Evolutionary conservation across 2,888 invertebrate genomes (phyloP).

Genomic region (Chloroclystis v-ata): DNA sequence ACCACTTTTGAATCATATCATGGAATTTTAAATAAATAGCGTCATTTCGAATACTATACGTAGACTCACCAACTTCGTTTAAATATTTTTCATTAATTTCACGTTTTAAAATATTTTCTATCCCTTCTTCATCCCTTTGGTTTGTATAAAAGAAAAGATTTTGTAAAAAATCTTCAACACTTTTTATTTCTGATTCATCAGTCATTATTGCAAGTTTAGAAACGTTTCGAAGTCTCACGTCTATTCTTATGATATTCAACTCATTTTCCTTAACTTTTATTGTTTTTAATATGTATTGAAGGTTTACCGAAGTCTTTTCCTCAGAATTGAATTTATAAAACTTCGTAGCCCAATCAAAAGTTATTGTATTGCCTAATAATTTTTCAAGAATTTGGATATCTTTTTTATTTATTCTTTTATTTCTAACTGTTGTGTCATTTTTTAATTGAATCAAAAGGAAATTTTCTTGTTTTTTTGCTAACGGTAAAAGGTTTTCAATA

Average conservation of each 20-base stretch:
- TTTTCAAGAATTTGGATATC: not conserved
- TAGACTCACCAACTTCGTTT: not conserved
- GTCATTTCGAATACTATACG: slow-evolving; percentile 20
- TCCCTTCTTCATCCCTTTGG: slow-evolving; percentile 28
- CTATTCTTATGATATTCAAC: not conserved
- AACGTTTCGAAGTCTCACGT: slow-evolving; percentile 2
- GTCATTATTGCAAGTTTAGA: slow-evolving; percentile 4
- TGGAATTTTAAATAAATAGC: slow-evolving; percentile 30
- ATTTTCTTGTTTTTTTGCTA: not conserved
- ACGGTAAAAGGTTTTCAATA: not conserved
- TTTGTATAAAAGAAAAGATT: slow-evolving; percentile 28
- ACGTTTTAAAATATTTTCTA: slow-evolving; percentile 27
- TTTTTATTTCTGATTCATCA: not conserved
- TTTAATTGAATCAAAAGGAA: not conserved
- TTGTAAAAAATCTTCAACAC: slow-evolving; percentile 6
- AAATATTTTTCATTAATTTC: slow-evolving; percentile 20
- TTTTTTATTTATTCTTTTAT: not conserved
- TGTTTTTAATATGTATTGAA: not conserved
- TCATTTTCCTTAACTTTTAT: not conserved
- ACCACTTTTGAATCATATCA: slow-evolving; percentile 32
- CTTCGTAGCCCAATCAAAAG: slow-evolving; percentile 3
- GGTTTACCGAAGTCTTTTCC: not conserved
- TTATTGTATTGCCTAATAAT: slow-evolving; percentile 6
- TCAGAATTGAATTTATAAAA: slow-evolving; percentile 5
- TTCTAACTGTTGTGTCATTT: not conserved